phyloP scores from a whole-genome alignment of 2,113 vertebrate genomes.

The Epinephelus moara region DNA sequence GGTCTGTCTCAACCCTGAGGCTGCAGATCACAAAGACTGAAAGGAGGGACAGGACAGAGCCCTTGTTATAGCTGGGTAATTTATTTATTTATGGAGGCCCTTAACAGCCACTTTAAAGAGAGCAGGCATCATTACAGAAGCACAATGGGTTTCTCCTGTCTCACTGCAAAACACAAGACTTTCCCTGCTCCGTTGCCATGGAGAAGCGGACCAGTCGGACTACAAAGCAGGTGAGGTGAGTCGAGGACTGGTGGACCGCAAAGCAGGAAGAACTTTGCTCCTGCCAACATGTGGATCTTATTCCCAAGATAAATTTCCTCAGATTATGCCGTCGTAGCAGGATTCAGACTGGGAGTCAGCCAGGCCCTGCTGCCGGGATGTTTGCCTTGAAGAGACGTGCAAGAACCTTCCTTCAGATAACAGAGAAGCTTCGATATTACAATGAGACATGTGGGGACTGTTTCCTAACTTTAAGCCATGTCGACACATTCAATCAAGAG shows the following conservation, averaged over 20 bases:
- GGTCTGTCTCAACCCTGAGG: constrained; percentile 71
- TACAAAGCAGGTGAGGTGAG: constrained; percentile 48
- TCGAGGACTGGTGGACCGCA: constrained; percentile 2
- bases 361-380: constrained; percentile 46
- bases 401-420: constrained; percentile 26
- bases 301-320: constrained; percentile 57
- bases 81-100: constrained; percentile 87
- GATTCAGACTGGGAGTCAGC: constrained; percentile 59
- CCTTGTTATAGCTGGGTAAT: constrained; percentile 77
- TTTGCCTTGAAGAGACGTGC: constrained; percentile 47
- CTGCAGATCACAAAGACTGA: constrained; percentile 80
- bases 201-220: constrained; percentile 22
- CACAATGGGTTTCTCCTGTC: constrained; percentile 51
- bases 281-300: constrained; percentile 59
- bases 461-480: constrained; percentile 33
- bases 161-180: constrained; percentile 46
- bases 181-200: constrained; percentile 19
- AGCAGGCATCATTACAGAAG: constrained; percentile 70
- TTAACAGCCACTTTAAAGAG: constrained; percentile 70
- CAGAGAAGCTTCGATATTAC: constrained; percentile 22
- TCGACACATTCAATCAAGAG: constrained; percentile 36
- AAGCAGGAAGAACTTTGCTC: constrained; percentile 41
- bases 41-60: constrained; percentile 74
- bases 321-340: constrained; percentile 60
- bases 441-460: constrained; percentile 26